These are phyloP conservation scores for Mus pahari DNA, from an alignment of 2,113 vertebrate genomes.

Conservation along the genomic window DNA sequence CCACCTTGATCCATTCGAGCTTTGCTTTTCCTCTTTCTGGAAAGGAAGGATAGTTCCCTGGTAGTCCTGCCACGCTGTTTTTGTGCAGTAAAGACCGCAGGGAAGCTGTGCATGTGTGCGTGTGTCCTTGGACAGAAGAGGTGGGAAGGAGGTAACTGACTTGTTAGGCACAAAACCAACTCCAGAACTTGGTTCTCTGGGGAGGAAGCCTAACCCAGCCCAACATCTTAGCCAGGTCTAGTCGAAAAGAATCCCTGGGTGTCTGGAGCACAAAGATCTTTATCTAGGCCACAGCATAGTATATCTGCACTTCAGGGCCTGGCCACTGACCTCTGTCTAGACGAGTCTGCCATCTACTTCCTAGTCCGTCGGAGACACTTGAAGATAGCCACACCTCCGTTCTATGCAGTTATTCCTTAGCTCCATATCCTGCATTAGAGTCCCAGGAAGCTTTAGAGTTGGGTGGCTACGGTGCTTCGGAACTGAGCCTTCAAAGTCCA, in stretches of 20 bases:
- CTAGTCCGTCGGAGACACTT: background rate
- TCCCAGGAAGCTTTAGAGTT: background rate
- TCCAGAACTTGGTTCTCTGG: background rate
- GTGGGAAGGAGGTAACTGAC: background rate
- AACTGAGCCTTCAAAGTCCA: background rate
- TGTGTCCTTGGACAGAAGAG: background rate
- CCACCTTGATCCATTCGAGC: background rate
- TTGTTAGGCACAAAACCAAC: background rate
- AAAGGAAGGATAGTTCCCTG: background rate
- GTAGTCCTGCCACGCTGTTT: background rate
- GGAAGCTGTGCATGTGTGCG: background rate
- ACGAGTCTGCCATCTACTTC: conserved; percentile 56
- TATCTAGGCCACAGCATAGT: background rate
- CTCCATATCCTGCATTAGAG: background rate
- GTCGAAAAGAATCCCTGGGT: background rate
- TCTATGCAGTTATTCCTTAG: conserved; percentile 1
- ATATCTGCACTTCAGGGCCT: background rate
- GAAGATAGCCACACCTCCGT: background rate
- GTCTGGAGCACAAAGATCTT: background rate
- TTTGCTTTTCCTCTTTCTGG: background rate
- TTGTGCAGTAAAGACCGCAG: background rate
- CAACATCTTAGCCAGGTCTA: background rate
- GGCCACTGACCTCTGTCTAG: conserved; percentile 58
- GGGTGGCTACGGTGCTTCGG: background rate
- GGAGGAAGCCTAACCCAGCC: conserved; percentile 18